phyloP scores from a whole-genome alignment of 2,797 vertebrate genomes.

The Gallinago stenura region DNA sequence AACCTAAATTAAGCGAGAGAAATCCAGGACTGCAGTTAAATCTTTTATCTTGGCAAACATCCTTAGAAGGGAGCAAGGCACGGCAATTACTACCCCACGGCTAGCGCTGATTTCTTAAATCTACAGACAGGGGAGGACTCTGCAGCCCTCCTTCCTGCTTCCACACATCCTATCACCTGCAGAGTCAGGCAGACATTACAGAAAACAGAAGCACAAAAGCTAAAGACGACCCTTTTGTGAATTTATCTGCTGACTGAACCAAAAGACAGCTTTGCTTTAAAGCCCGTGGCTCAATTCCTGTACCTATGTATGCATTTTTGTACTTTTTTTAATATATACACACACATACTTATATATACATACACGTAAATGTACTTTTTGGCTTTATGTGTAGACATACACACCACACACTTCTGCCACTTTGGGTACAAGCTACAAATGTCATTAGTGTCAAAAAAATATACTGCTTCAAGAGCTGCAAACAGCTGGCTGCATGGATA shows the following conservation, averaged over 20 bases:
- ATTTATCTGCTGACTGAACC: not conserved
- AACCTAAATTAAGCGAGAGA: not conserved
- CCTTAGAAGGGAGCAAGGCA: not conserved
- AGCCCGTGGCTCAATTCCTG: not conserved
- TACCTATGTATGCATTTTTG: not conserved
- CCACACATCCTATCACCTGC: not conserved
- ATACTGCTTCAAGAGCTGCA: not conserved
- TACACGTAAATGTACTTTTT: not conserved
- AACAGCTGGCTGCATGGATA: constrained; percentile 4
- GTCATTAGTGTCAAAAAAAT: not conserved
- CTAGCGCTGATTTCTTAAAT: not conserved
- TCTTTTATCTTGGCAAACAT: not conserved
- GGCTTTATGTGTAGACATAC: not conserved
- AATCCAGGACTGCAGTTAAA: not conserved
- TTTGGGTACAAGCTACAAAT: not conserved
- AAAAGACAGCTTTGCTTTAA: not conserved
- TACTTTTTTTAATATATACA: not conserved
- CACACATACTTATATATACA: accelerated
- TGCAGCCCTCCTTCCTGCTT: not conserved
- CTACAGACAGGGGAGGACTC: not conserved
- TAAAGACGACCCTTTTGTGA: not conserved
- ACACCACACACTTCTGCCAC: not conserved
- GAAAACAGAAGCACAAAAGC: not conserved
- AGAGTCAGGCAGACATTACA: not conserved
- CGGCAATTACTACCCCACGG: not conserved